Base-by-base conservation (phyloP, 2,888 invertebrate genomes). In the Drosophila prolongata region DNA sequence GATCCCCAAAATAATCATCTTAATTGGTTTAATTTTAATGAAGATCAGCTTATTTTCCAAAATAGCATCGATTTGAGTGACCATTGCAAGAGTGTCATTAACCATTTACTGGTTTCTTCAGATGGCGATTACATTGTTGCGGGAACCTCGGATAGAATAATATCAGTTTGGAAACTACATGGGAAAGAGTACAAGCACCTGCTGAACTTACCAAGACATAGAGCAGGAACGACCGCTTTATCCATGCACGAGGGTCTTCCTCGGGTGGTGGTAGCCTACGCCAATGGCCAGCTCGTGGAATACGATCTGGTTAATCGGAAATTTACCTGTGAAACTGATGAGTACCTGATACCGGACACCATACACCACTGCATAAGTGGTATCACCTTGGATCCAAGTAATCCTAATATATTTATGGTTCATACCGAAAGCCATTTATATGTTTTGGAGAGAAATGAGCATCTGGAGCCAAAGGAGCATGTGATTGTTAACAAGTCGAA, bases 271-370 rank as follows among this genome's bases (percentile, higher is more conserved):
- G 93, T 96, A 10, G 94, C 94, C 3, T 97, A 97, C 92, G 94
- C 96, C 0, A 96, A 98, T 93, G 95, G 96, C 82, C 96, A 95
- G 95, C 93, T 97, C 67, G 92, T 96, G 43, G 97, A 98, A 91
- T 97, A 95, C 90, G 94, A 95, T 88, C 89, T 97, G n/a, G 87
- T 90, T 4, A 92, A 93, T 46, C 94, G 94, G 80, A 93, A 94
- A 76, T 95, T 95, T 81, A 94, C 95, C 0, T 92, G 93, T 55
- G 81, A 89, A 8, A 77, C 81, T 2, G 94, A 93, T 19, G 89
- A 92, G 8, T 90, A 94, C 56, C 93, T 93, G 79, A 91, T 92
- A 30, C 90, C 91, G 19, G 92, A 94, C 72, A 94, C 95, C 0
- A 90, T 70, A 30, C 76, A 74, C 2, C 78, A 89, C 38, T 80